A percentile compares a stretch with the other conserved stretches of the same genome.
Conservation (phyloP, 1,140 invertebrate genomes). For the Steinernema khuongi region DNA sequence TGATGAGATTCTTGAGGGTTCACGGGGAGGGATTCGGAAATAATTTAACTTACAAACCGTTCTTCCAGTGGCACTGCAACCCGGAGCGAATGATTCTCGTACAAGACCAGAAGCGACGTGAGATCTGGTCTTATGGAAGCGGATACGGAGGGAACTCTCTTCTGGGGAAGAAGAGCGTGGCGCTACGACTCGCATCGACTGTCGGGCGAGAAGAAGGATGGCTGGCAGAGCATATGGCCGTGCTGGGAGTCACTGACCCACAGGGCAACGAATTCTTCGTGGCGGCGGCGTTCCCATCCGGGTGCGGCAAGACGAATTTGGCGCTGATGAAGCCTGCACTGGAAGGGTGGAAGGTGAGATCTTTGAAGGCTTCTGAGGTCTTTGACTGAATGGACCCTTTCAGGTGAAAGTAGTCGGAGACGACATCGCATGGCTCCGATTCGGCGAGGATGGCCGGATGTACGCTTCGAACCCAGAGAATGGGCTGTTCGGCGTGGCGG, state of each 20-base stretch:
- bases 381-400: not conserved
- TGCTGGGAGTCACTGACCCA: conserved; percentile 63
- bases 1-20: too few species aligned
- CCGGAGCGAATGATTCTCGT: conserved; percentile 78
- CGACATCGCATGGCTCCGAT: conserved; percentile 73
- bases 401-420: conserved; percentile 47
- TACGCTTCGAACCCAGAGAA: conserved; percentile 95
- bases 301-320: conserved; percentile 94
- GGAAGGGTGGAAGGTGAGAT: conserved; percentile 75
- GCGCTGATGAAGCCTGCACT: conserved; percentile 89
- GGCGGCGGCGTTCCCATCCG: conserved; percentile 90
- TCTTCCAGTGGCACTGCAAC: conserved; percentile 83
- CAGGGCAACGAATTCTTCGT: conserved; percentile 69
- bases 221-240: conserved; percentile 88
- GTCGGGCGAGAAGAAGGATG: conserved; percentile 86
- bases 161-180: conserved; percentile 94
- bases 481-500: conserved; percentile 96
- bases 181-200: conserved; percentile 84
- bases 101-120: conserved; percentile 68
- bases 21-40: too few species aligned
- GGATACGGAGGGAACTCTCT: conserved; percentile 81
- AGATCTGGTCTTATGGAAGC: conserved; percentile 83
- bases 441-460: conserved; percentile 77
- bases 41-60: not conserved
- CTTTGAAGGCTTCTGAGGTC: too few species aligned